Base-by-base conservation (phyloP, 2,113 vertebrate species). In the Nipponia nippon region DNA sequence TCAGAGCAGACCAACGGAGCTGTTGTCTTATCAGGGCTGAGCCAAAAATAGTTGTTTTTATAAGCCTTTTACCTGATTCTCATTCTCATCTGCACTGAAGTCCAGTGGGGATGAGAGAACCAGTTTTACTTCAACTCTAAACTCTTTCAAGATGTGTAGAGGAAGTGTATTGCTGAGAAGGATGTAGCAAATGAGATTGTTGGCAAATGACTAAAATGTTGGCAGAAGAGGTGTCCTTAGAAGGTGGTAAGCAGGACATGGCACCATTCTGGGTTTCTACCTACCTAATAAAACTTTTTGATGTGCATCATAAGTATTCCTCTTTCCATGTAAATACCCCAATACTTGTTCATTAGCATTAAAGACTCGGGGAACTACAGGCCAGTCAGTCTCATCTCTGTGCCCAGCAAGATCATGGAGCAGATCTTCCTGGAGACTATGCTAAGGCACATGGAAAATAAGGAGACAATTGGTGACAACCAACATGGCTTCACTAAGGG, bases 41-140 rank as follows among this genome's bases (percentile, higher is more conserved):
- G 87, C 62, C 89, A 93, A 95, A 96, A 95, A 96, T 89, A 97
- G 87, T 91, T 95, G 93, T 91, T 97, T 96, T 94, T 73, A 80
- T 85, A 94, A 95, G 81, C n/a, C 62, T 93, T 78, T 94, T 94
- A 96, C 83, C 83, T 95, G 77, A 84, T 89, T 82, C 52, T 91
- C 18, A 76, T 72, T 75, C 82, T 91, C 27, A 65, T 82, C 58
- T 67, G 50, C 22, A 38, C 36, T 42, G 62, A 95, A n/a, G 53
- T 84, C 83, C 86, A 87, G 47, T 67, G 72, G 76, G 89, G 38
- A 89, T 49, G 42, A 59, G 6, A 90, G 36, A 97, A 87, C 61
- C 83, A 93, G 61, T 89, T 84, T 79, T 67, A 61, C 27, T 80
- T 79, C 81, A 92, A 47, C 47, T 52, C 30, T 62, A 59, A 93